Base-by-base conservation (phyloP, 2,797 vertebrate species). In the Tolypeutes matacus region DNA sequence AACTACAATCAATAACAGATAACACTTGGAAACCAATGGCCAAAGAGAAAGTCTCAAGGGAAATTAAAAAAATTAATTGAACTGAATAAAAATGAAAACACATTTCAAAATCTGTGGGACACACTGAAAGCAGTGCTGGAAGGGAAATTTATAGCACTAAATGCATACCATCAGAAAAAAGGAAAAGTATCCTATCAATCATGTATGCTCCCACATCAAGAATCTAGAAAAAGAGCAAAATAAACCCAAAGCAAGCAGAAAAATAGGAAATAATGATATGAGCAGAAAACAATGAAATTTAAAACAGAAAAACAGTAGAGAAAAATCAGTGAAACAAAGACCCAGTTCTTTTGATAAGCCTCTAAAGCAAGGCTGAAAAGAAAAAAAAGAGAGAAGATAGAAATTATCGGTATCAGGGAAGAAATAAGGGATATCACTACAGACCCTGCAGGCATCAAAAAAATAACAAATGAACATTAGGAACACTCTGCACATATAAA, bases 1-100 rank as follows among this genome's bases (percentile, higher is more conserved):
- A 91, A 93, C 51, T 51, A 93, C 21, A 91, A 77, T 73, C n/a
- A 31, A 20, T 34, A 69, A 82, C 18, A 89, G 34, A 92, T 56
- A 87, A 65, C 14, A 87, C 53, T 53, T 56, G 51, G 36, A 87
- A 87, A 64, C 27, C 20, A 31, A 56, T 42, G 34, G 67, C 67
- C 62, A 92, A 88, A 92, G 23, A 78, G 58, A 5, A 75, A 34
- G 20, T 36, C 69, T 93, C 34, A 46, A 73, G 81, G 29, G 29
- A 87, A 56, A n/a, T n/a, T n/a, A 65, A 27, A 82, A 82, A 64
- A 46, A 46, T 21, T 5, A 64, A 65, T 7, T 20, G 29, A 65
- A 46, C 18, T 58, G 51, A 49, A 81, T 46, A 46, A 31, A 42
- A 31, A 53, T 76, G 11, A 70, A 89, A 60, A 60, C 10, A 62